Evolutionary conservation across 2,888 invertebrate species (phyloP), one percentile per base, ranked within the genome.

Genomic region (Lycaena phlaeas): DNA sequence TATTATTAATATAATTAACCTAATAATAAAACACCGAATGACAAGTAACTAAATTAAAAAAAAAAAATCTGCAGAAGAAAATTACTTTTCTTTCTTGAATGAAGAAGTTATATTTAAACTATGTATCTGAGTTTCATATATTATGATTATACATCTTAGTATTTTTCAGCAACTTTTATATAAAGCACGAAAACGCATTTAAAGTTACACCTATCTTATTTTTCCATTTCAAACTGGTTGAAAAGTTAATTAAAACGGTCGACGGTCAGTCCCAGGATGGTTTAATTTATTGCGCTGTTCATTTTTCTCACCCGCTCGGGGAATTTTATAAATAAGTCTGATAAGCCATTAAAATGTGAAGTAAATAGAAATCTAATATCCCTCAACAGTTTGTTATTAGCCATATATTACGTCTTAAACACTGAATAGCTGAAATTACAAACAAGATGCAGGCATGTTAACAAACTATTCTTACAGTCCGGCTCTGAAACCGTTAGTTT

Each of bases 241-340:
- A 75, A 76, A 79, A 76, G 74, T 81, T 79, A 81, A 79, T 81
- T 79, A 79, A 77, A 68, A 62, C 67, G 53, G 71, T 64, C 68
- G 70, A 72, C 71, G 65, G 65, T 62, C 66, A 66, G 68, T 69
- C 71, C 74, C 75, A 54, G 61, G 55, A 74, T 68, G 74, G 61
- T 68, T 77, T 69, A 69, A 73, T 76, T 78, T 77, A 81, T 77
- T 68, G 69, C 69, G 60, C 61, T 54, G 64, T 59, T 61, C 64
- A 66, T 68, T 71, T 70, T 68, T 64, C 66, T 66, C 64, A 58
- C 60, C 53, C 57, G 27, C 27, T 7, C 27, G 14, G 27, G 27
- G 27, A 9, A 27, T 17, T 11, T 10, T 27, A 17, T 27, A 14
- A 17, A 38, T 38, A 38, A 38, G 11, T 30, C 18, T 40, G 31